These are phyloP conservation scores for Pithys albifrons DNA, from an alignment of 2,113 vertebrate species.

Conservation along the genomic window DNA sequence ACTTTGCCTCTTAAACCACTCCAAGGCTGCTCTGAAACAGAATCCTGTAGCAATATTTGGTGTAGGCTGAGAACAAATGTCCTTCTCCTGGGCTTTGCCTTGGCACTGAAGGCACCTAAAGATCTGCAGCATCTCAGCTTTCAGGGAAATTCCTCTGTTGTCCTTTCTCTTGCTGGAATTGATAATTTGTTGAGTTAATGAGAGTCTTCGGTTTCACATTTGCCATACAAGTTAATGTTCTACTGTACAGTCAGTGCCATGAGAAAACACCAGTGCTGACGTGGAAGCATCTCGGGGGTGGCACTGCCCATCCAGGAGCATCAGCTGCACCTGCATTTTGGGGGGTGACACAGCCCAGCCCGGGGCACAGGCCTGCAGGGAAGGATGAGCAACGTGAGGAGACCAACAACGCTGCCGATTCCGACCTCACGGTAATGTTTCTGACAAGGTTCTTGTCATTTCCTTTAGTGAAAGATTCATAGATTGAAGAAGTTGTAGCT, in stretches of 20 bases:
- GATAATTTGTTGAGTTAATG: neutral
- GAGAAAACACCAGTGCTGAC: neutral
- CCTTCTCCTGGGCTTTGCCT: neutral
- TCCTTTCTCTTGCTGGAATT: neutral
- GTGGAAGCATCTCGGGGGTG: accelerated
- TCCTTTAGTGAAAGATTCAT: neutral
- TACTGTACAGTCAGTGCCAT: neutral
- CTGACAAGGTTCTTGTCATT: neutral
- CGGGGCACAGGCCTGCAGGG: neutral
- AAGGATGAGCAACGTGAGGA: neutral
- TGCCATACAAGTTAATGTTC: neutral
- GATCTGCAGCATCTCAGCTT: neutral
- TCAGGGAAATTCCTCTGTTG: neutral
- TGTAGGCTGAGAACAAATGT: neutral
- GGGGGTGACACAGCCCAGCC: neutral
- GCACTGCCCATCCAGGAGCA: neutral
- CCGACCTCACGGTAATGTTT: accelerated
- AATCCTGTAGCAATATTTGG: neutral
- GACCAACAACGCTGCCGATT: accelerated
- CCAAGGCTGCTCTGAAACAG: neutral
- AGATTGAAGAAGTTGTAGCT: neutral
- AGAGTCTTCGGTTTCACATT: neutral
- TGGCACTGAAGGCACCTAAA: neutral
- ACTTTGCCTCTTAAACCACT: neutral
- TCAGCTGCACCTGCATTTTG: neutral